phyloP scores from a whole-genome alignment of 2,888 invertebrate species.

The Fissipunctia ypsillon region DNA sequence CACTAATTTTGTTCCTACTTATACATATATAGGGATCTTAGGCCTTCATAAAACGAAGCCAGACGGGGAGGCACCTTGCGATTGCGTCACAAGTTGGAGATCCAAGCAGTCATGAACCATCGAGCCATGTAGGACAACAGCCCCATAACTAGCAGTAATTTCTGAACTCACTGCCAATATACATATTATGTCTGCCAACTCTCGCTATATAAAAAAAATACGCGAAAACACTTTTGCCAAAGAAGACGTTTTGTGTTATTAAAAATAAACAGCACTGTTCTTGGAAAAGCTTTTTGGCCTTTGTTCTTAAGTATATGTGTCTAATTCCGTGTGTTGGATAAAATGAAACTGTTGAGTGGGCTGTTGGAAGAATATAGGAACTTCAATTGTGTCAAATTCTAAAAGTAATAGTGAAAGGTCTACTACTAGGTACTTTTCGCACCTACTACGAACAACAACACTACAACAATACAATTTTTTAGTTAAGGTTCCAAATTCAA shows the following conservation, averaged over 20 bases:
- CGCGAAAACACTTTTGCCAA: constrained; percentile 38
- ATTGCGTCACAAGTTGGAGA: constrained; percentile 69
- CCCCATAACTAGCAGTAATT: constrained; percentile 72
- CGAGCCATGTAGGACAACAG: constrained; percentile 76
- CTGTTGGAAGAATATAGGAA: constrained; percentile 10
- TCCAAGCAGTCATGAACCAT: constrained; percentile 72
- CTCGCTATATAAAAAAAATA: constrained; percentile 47
- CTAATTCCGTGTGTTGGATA: neutral
- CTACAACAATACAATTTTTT: too few species aligned
- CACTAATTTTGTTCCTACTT: constrained; percentile 57
- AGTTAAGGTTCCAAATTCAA: too few species aligned
- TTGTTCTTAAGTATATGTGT: constrained; percentile 14
- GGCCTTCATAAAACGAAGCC: constrained; percentile 69
- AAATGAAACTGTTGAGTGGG: neutral
- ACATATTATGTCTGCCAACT: constrained; percentile 68
- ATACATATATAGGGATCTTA: constrained; percentile 53
- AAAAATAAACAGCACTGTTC: neutral
- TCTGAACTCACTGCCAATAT: constrained; percentile 59
- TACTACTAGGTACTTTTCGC: too few species aligned
- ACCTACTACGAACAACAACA: too few species aligned
- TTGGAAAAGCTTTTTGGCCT: constrained; percentile 7
- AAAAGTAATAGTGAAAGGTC: neutral
- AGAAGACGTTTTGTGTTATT: constrained; percentile 16
- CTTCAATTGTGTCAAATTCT: neutral
- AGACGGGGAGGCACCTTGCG: constrained; percentile 81